Evolutionary conservation across 2,888 invertebrate species (phyloP).

Genomic region (Chrysolina americana): DNA sequence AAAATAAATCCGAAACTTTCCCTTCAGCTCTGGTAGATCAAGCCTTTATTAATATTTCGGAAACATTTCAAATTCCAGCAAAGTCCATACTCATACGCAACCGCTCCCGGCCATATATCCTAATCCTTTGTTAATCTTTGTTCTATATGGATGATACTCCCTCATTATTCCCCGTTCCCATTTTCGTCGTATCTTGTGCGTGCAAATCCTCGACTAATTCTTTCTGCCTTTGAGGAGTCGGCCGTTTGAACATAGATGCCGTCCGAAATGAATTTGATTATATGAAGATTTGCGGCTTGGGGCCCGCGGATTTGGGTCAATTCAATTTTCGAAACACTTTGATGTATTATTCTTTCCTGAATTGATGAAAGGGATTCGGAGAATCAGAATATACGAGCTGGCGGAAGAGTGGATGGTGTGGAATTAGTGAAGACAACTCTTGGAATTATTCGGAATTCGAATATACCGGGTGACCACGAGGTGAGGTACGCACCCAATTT

Average conservation of each 20-base stretch:
- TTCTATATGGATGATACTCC: slow-evolving; percentile 14
- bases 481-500: too few relatives aligned
- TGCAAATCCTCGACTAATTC: slow-evolving; percentile 21
- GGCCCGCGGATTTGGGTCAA: slow-evolving; percentile 42
- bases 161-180: slow-evolving; percentile 17
- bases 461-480: not conserved
- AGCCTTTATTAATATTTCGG: not conserved
- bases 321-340: slow-evolving; percentile 43
- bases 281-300: slow-evolving; percentile 42
- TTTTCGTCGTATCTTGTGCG: slow-evolving; percentile 20
- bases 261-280: slow-evolving; percentile 44
- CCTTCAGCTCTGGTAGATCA: too few relatives aligned
- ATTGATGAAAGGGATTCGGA: slow-evolving; percentile 8
- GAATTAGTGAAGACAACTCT: not conserved
- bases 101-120: not conserved
- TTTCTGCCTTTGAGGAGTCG: slow-evolving; percentile 15
- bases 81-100: slow-evolving; percentile 6
- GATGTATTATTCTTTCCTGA: slow-evolving; percentile 27
- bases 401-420: not conserved
- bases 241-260: slow-evolving; percentile 27
- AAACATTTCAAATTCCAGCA: not conserved
- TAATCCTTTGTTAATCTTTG: slow-evolving; percentile 24
- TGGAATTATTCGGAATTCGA: not conserved
- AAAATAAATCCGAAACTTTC: too few relatives aligned
- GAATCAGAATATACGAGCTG: slow-evolving; percentile 11